Evolutionary conservation across 2,888 invertebrate genomes (phyloP).

Genomic region (Pterostichus niger): DNA sequence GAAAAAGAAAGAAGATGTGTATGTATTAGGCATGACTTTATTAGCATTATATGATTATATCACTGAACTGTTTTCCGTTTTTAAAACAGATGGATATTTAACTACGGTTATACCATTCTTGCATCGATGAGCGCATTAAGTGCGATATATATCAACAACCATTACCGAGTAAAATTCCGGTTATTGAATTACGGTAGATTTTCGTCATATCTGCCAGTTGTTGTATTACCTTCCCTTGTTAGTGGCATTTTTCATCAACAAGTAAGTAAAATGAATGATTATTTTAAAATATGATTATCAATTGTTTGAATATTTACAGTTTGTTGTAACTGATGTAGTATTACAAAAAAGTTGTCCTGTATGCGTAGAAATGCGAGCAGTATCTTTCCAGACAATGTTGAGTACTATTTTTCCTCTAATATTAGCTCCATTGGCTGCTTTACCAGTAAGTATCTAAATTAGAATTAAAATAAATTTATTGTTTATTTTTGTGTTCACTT

Average conservation of each 20-base stretch:
- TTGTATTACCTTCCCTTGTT: constrained; percentile 80
- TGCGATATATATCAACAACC: constrained; percentile 82
- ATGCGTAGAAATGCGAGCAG: constrained; percentile 83
- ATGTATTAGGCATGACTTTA: constrained; percentile 73
- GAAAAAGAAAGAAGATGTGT: constrained; percentile 82
- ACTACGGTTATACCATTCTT: constrained; percentile 79
- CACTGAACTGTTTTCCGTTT: not conserved
- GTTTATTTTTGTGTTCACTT: too few species aligned
- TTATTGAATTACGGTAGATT: constrained; percentile 81
- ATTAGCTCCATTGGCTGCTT: constrained; percentile 80
- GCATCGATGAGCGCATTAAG: constrained; percentile 78
- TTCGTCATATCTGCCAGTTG: constrained; percentile 82
- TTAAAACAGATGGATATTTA: constrained; percentile 78
- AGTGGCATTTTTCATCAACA: constrained; percentile 77
- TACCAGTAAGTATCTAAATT: constrained; percentile 79
- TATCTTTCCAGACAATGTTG: constrained; percentile 78
- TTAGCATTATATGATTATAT: constrained; percentile 22
- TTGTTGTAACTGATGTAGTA: constrained; percentile 80
- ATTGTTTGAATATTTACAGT: constrained; percentile 73
- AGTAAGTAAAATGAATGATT: constrained; percentile 49
- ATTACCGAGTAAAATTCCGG: constrained; percentile 82
- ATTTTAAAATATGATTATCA: not conserved
- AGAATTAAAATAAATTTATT: too few species aligned
- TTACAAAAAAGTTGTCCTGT: constrained; percentile 82
- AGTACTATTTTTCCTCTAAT: constrained; percentile 82